These are phyloP conservation scores for Atherinomorus stipes DNA, from an alignment of 2,113 vertebrate species.

Conservation along the genomic window DNA sequence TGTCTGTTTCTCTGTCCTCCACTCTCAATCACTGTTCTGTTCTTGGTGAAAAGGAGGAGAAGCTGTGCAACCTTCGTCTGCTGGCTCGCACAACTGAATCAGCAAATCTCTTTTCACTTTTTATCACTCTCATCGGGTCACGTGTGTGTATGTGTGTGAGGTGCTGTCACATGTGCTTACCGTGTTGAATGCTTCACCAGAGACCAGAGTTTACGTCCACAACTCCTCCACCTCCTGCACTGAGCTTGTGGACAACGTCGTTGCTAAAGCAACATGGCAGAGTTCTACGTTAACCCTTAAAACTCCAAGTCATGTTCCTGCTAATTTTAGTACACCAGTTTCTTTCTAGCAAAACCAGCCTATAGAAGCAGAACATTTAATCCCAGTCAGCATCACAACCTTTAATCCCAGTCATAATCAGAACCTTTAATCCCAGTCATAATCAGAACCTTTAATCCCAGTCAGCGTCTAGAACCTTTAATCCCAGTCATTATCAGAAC, in stretches of 20 bases:
- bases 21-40: constrained; percentile 62
- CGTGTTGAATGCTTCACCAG: constrained; percentile 24
- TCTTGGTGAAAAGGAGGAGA: constrained; percentile 39
- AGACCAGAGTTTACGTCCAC: neutral
- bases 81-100: constrained; percentile 55
- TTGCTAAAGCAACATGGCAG: too few relatives aligned
- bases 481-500: too few relatives aligned
- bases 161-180: constrained; percentile 36
- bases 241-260: neutral
- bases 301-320: too few relatives aligned
- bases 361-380: too few relatives aligned
- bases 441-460: too few relatives aligned
- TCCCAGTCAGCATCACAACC: too few relatives aligned
- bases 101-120: constrained; percentile 63
- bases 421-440: too few relatives aligned
- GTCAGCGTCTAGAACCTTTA: too few relatives aligned
- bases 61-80: constrained; percentile 19
- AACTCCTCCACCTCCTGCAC: neutral
- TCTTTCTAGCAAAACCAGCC: too few relatives aligned
- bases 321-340: too few relatives aligned
- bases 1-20: constrained; percentile 65
- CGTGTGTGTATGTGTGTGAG: constrained; percentile 54
- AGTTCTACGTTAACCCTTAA: too few relatives aligned
- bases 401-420: too few relatives aligned
- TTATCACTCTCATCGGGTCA: constrained; percentile 44